Percentiles rank a stretch among this genome's conserved stretches.
phyloP scores from a whole-genome alignment of 2,888 invertebrate genomes.

The Limnephilus lunatus region DNA sequence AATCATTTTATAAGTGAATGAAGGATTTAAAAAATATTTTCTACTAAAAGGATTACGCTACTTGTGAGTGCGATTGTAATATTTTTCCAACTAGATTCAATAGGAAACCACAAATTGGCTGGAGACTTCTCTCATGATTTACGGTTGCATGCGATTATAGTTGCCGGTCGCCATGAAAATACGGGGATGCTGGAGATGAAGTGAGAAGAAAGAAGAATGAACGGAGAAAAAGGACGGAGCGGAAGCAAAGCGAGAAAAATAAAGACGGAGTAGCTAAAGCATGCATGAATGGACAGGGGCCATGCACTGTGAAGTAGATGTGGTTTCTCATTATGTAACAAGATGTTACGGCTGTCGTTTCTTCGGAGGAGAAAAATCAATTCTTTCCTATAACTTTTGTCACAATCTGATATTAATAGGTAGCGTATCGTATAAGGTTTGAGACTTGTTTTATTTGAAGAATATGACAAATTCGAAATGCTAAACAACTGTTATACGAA shows the following conservation, averaged over 20 bases:
- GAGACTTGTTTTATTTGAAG: background rate
- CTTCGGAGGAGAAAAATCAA: constrained; percentile 13
- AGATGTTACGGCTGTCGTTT: constrained; percentile 49
- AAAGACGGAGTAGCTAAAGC: constrained; percentile 40
- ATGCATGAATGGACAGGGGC: constrained; percentile 51
- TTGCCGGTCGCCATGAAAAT: background rate
- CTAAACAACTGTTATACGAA: background rate
- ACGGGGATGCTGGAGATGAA: constrained; percentile 26
- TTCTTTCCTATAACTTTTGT: background rate
- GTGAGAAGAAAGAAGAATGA: constrained; percentile 8
- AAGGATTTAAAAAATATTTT: background rate
- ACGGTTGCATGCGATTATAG: constrained; percentile 57
- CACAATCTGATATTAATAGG: background rate
- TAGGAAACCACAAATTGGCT: constrained; percentile 66
- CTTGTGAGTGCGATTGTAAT: background rate
- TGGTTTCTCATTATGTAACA: constrained; percentile 41
- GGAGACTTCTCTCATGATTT: constrained; percentile 61
- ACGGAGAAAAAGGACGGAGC: constrained; percentile 23
- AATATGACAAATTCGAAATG: background rate
- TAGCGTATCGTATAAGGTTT: background rate
- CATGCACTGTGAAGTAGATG: constrained; percentile 38
- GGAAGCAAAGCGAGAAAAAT: constrained; percentile 17
- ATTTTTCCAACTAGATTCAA: constrained; percentile 22
- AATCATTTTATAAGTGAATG: background rate
- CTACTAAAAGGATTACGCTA: background rate